A percentile compares a stretch with the other conserved stretches of the same genome.
Conservation (phyloP, 2,113 vertebrate species). For the Sprattus sprattus region DNA sequence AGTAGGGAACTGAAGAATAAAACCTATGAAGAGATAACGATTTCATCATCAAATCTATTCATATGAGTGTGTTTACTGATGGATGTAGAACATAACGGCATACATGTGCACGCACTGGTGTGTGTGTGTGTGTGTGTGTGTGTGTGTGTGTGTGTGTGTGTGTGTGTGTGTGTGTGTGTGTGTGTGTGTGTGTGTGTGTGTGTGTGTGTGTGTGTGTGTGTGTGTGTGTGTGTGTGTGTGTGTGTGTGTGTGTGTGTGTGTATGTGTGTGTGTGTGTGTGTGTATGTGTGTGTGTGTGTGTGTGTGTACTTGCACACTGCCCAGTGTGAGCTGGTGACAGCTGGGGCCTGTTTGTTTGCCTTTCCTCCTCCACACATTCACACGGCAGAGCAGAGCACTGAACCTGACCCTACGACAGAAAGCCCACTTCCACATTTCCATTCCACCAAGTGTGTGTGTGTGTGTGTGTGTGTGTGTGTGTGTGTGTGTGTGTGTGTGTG, state of each 20-base stretch:
- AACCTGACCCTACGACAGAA: conserved; percentile 56
- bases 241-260: no score
- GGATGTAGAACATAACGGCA: no score
- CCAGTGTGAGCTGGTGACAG: conserved; percentile 52
- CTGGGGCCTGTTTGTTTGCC: conserved; percentile 62
- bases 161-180: no score
- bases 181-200: no score
- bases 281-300: conserved; percentile 21
- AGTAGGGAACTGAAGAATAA: no score
- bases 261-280: conserved; percentile 25
- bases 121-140: conserved; percentile 21
- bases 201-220: no score
- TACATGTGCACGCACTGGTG: not conserved
- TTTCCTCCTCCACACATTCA: conserved; percentile 51
- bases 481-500: not conserved
- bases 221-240: no score
- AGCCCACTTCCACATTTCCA: conserved; percentile 41
- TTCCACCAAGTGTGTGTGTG: not conserved
- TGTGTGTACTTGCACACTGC: conserved; percentile 29
- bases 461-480: conserved; percentile 16
- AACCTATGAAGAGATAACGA: no score
- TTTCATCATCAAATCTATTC: no score
- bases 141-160: conserved; percentile 26
- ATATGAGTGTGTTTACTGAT: no score
- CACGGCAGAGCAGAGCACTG: conserved; percentile 51